Evolutionary conservation across 2,888 invertebrate genomes (phyloP).

Genomic region (Brachylomia viminalis): DNA sequence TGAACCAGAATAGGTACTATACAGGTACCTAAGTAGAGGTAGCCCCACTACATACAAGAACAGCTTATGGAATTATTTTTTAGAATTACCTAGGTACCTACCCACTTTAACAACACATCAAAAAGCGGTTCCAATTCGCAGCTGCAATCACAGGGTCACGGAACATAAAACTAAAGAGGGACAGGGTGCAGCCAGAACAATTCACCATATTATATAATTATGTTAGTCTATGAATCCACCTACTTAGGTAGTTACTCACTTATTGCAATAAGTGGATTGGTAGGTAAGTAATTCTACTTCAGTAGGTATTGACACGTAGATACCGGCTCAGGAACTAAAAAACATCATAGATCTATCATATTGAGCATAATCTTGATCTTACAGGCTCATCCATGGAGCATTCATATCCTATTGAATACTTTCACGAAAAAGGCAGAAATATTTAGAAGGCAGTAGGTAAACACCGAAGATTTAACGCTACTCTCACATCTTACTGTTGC

Average conservation of each 20-base stretch:
- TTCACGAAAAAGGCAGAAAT: not conserved
- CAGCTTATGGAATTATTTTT: not conserved
- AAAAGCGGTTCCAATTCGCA: not conserved
- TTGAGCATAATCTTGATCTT: too few species aligned
- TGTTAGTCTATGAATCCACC: too few species aligned
- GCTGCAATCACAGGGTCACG: not conserved
- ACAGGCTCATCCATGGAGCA: too few species aligned
- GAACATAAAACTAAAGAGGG: not conserved
- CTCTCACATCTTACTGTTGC: constrained; percentile 2
- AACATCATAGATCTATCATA: not conserved
- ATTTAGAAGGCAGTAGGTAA: not conserved
- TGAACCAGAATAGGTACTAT: not conserved
- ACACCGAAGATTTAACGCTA: not conserved
- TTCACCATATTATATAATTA: too few species aligned
- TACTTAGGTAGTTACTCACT: not conserved
- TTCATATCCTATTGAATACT: constrained; percentile 3
- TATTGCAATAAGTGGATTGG: not conserved
- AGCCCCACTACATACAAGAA: not conserved
- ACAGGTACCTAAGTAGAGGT: not conserved
- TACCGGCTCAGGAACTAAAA: not conserved
- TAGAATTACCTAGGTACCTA: too few species aligned
- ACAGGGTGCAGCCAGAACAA: not conserved
- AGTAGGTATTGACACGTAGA: not conserved
- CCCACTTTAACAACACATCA: not conserved
- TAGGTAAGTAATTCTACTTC: constrained; percentile 3